phyloP scores from a whole-genome alignment of 2,888 invertebrate species.

The Monopis laevigella region DNA sequence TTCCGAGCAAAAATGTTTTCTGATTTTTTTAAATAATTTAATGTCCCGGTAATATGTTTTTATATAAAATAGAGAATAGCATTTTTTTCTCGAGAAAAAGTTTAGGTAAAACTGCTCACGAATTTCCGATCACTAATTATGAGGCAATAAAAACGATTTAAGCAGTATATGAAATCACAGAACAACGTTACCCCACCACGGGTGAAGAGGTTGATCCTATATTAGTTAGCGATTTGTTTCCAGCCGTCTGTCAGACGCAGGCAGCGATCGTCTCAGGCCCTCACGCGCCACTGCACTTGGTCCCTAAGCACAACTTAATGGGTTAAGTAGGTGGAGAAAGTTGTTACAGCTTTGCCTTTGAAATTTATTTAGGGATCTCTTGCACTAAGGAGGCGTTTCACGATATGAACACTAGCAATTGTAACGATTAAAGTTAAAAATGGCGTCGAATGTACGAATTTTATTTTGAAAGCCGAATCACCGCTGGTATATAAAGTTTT shows the following conservation, averaged over 20 bases:
- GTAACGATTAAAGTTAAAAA: not conserved
- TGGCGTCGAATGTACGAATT: too few relatives aligned
- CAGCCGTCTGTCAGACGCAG: constrained; percentile 47
- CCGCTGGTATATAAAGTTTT: too few relatives aligned
- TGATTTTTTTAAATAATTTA: too few relatives aligned
- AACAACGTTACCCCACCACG: not conserved
- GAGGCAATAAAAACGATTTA: too few relatives aligned
- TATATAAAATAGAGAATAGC: too few relatives aligned
- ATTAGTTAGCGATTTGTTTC: constrained; percentile 44
- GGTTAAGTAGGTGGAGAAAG: constrained; percentile 38
- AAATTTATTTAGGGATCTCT: constrained; percentile 36
- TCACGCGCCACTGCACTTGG: constrained; percentile 45
- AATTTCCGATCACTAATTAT: too few relatives aligned
- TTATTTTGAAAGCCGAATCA: too few relatives aligned
- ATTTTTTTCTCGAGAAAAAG: too few relatives aligned
- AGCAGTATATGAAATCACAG: not conserved
- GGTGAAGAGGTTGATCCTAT: not conserved
- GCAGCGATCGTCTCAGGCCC: constrained; percentile 39
- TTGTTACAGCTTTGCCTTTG: constrained; percentile 36
- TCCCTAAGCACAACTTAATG: constrained; percentile 37
- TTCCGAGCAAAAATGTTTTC: too few relatives aligned
- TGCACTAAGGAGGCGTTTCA: constrained; percentile 18
- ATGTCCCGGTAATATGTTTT: too few relatives aligned
- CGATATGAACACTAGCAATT: too few relatives aligned
- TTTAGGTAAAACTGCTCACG: too few relatives aligned